These are phyloP conservation scores for Drosophila nigrodunni DNA, from an alignment of 1,140 invertebrate species.

Conservation along the genomic window DNA sequence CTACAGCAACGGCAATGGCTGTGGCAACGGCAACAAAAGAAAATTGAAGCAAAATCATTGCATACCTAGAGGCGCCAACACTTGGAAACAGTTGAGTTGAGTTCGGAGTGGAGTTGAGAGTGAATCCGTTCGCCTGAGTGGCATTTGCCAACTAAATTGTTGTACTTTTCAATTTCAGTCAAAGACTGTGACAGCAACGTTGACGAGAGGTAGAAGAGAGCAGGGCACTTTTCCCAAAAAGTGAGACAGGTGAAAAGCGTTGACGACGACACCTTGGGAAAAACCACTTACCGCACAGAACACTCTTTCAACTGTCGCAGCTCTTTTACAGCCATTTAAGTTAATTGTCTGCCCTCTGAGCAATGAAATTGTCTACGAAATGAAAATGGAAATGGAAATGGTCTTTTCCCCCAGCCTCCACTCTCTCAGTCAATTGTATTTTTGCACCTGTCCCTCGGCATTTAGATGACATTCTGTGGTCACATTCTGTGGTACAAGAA, in stretches of 20 bases:
- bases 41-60: conserved; percentile 19
- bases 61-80: conserved; percentile 27
- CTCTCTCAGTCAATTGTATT: conserved; percentile 6
- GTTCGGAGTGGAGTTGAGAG: conserved; percentile 1
- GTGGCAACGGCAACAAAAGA: neutral
- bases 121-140: conserved; percentile 22
- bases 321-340: conserved; percentile 77
- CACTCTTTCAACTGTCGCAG: conserved; percentile 58
- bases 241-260: neutral
- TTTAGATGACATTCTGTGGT: conserved; percentile 26
- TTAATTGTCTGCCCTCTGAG: conserved; percentile 64
- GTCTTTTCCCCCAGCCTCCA: neutral
- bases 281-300: conserved; percentile 70
- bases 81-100: conserved; percentile 1
- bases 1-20: neutral
- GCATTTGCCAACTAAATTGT: conserved; percentile 57
- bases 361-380: conserved; percentile 39
- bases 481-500: conserved; percentile 27
- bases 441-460: conserved; percentile 17
- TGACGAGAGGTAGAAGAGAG: conserved; percentile 14
- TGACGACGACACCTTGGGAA: conserved; percentile 40
- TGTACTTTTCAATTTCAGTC: conserved; percentile 78
- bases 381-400: conserved; percentile 25
- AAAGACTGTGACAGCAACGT: conserved; percentile 40
- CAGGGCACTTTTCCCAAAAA: neutral